Evolutionary conservation across 2,888 invertebrate genomes (phyloP).

Genomic region (Nycteola revayana): DNA sequence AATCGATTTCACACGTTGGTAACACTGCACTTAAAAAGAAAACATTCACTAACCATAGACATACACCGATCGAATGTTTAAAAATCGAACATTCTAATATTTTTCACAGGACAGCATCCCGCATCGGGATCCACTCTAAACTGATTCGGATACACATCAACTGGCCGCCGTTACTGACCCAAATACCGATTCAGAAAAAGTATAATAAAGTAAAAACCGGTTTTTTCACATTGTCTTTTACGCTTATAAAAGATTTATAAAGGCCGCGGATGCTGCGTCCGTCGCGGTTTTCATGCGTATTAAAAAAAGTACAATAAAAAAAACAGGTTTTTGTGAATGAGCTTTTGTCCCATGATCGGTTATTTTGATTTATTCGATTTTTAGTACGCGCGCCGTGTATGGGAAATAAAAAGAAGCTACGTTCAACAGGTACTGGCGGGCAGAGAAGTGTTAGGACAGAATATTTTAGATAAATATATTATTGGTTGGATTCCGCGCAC

Average conservation of each 20-base stretch:
- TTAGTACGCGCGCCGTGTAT: conserved; percentile 63
- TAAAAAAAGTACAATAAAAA: conserved; percentile 49
- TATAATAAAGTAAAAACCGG: conserved; percentile 63
- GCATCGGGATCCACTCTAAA: conserved; percentile 41
- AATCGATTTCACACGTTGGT: too few relatives aligned
- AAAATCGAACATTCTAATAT: conserved; percentile 16
- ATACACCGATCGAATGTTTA: conserved; percentile 5
- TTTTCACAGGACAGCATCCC: conserved; percentile 23
- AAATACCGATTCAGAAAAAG: conserved; percentile 55
- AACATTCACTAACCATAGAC: too few relatives aligned
- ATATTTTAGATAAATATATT: too few relatives aligned
- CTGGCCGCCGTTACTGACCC: conserved; percentile 73
- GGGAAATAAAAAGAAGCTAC: conserved; percentile 68
- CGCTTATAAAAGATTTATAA: conserved; percentile 62
- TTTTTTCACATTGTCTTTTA: conserved; percentile 70
- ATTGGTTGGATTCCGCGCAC: too few relatives aligned
- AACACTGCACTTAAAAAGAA: too few relatives aligned
- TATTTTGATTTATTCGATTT: conserved; percentile 81
- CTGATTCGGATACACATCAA: conserved; percentile 47
- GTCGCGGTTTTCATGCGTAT: conserved; percentile 45
- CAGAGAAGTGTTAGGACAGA: conserved; percentile 43
- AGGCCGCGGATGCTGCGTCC: conserved; percentile 75
- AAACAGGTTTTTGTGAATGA: conserved; percentile 73
- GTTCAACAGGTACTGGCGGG: conserved; percentile 72
- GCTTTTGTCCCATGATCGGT: conserved; percentile 75